Evolutionary conservation across 2,888 invertebrate genomes (phyloP).

Genomic region (Oeneis ivallda): DNA sequence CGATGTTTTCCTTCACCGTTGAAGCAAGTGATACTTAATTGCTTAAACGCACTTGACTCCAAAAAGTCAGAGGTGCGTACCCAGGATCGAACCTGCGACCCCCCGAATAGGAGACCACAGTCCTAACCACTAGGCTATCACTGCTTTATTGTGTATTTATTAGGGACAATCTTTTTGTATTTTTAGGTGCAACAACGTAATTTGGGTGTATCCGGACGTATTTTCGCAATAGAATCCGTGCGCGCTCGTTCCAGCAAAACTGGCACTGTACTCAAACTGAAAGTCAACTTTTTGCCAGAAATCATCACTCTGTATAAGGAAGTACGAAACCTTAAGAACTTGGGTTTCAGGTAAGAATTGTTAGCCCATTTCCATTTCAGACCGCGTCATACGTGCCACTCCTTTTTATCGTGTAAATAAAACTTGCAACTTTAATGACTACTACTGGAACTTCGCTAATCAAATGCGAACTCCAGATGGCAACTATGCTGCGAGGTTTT

Average conservation of each 20-base stretch:
- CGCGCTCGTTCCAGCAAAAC: constrained; percentile 89
- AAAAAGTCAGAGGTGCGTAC: no score
- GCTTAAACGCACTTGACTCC: no score
- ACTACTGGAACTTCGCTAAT: neutral
- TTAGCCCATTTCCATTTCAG: neutral
- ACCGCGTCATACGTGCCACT: no score
- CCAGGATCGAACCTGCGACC: no score
- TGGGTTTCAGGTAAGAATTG: constrained; percentile 87
- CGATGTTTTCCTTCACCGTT: no score
- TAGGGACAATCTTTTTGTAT: neutral
- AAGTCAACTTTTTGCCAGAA: constrained; percentile 98
- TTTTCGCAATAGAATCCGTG: constrained; percentile 95
- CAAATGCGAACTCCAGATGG: neutral
- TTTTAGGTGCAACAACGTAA: constrained; percentile 92
- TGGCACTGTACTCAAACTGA: constrained; percentile 92
- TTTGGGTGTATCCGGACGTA: constrained; percentile 95
- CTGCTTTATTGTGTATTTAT: no score
- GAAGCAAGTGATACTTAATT: no score
- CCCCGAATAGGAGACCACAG: no score
- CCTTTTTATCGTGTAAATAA: no score
- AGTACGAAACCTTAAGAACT: constrained; percentile 96
- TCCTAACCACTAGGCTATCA: no score
- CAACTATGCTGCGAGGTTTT: neutral
- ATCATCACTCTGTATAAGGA: constrained; percentile 99
- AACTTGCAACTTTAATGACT: neutral